Percentiles rank a stretch among this genome's conserved stretches.
phyloP scores from a whole-genome alignment of 2,888 invertebrate genomes.

The Noctua janthina region DNA sequence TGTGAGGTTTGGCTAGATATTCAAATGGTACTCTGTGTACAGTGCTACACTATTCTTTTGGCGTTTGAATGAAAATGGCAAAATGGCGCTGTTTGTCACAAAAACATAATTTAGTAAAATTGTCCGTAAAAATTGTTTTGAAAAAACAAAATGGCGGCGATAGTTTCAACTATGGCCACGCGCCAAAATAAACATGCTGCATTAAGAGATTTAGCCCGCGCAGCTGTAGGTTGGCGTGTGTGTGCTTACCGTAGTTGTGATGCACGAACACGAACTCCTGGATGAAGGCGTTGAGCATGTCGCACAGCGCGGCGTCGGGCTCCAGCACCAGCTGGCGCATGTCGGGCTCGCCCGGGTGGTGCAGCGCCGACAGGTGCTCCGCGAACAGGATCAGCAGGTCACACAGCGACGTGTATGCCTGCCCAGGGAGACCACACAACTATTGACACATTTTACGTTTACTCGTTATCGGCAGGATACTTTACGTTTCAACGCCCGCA shows the following conservation, averaged over 20 bases:
- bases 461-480: background rate
- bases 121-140: background rate
- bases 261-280: constrained; percentile 98
- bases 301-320: constrained; percentile 94
- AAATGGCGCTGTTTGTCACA: background rate
- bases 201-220: too few species aligned
- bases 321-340: constrained; percentile 93
- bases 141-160: background rate
- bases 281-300: constrained; percentile 96
- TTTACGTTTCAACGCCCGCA: background rate
- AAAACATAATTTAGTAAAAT: background rate
- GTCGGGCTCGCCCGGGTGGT: constrained; percentile 79
- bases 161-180: background rate
- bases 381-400: constrained; percentile 98
- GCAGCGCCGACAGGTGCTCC: constrained; percentile 92
- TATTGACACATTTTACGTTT: background rate
- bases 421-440: constrained; percentile 23
- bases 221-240: background rate
- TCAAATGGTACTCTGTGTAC: background rate
- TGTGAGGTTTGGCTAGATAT: background rate
- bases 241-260: constrained; percentile 94
- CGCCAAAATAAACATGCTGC: background rate
- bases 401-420: constrained; percentile 98
- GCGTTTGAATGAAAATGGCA: background rate
- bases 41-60: background rate